phyloP scores from a whole-genome alignment of 2,888 invertebrate species.

The Drosophila borealis region DNA sequence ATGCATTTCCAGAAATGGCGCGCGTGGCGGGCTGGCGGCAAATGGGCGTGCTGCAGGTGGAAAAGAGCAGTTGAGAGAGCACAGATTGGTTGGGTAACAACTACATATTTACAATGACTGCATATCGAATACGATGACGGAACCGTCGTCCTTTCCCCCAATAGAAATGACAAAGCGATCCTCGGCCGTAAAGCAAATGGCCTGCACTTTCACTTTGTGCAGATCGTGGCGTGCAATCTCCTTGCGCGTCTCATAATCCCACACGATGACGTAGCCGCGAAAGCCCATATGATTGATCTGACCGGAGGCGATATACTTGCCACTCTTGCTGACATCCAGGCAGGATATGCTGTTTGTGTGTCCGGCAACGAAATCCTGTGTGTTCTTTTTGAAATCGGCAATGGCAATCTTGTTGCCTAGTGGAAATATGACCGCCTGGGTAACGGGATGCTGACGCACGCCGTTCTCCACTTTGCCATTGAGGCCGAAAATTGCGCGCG shows the following conservation, averaged over 20 bases:
- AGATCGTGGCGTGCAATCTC: slow-evolving; percentile 90
- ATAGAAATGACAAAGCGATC: slow-evolving; percentile 93
- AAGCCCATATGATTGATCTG: slow-evolving; percentile 96
- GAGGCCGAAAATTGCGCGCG: slow-evolving; percentile 91
- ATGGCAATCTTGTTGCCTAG: slow-evolving; percentile 92
- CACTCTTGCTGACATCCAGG: slow-evolving; percentile 90
- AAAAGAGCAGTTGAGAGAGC: not conserved
- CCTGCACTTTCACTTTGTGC: slow-evolving; percentile 94
- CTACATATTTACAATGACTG: slow-evolving; percentile 82
- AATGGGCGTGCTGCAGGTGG: slow-evolving; percentile 86
- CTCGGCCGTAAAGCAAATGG: slow-evolving; percentile 92
- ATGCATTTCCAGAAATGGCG: slow-evolving; percentile 90
- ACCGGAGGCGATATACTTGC: slow-evolving; percentile 94
- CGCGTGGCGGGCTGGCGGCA: slow-evolving; percentile 88
- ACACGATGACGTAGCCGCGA: slow-evolving; percentile 93
- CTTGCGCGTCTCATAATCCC: slow-evolving; percentile 90
- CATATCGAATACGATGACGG: slow-evolving; percentile 94
- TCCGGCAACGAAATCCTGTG: slow-evolving; percentile 91
- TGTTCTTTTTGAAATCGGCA: slow-evolving; percentile 88
- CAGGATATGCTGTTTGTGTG: slow-evolving; percentile 93
- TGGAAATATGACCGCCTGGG: slow-evolving; percentile 90
- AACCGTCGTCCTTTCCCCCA: slow-evolving; percentile 96
- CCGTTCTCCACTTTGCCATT: slow-evolving; percentile 88
- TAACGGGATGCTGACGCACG: slow-evolving; percentile 90
- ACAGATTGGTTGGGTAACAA: not conserved